Percentiles rank a stretch among this genome's conserved stretches.
Evolutionary conservation across 2,888 invertebrate species (phyloP).

Genomic region (Scaptomyza tumidula): DNA sequence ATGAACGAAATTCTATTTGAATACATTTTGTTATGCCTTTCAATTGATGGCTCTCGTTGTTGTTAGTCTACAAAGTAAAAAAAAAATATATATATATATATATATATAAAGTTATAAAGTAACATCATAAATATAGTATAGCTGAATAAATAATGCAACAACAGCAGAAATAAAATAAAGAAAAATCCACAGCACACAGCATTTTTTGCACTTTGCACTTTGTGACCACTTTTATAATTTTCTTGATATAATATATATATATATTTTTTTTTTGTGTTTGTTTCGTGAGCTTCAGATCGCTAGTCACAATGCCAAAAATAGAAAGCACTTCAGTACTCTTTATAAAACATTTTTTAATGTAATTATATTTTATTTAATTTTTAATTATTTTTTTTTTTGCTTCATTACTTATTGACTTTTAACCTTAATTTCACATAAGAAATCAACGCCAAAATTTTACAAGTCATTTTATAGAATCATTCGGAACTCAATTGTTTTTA

Average conservation of each 20-base stretch:
- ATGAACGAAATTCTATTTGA: constrained; percentile 33
- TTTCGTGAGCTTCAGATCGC: constrained; percentile 10
- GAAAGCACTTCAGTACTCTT: neutral
- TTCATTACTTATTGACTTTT: neutral
- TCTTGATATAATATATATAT: too few species aligned
- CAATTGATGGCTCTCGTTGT: constrained; percentile 12
- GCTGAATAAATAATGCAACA: neutral
- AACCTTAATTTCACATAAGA: neutral
- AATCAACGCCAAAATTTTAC: too few species aligned
- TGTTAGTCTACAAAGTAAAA: neutral
- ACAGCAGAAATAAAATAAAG: constrained; percentile 2
- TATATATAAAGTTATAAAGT: neutral
- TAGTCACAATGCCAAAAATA: neutral
- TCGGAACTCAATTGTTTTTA: too few species aligned
- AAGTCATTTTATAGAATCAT: too few species aligned
- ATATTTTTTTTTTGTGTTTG: neutral
- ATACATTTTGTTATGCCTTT: constrained; percentile 35
- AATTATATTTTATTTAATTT: neutral
- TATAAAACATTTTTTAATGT: neutral
- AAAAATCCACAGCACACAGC: constrained; percentile 23
- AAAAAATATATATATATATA: too few species aligned
- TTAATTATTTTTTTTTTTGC: neutral
- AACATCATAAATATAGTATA: constrained; percentile 1
- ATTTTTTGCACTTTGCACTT: neutral
- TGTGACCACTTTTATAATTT: neutral